These are phyloP conservation scores for Archips crataeganus DNA, from an alignment of 2,888 invertebrate species.

Conservation along the genomic window DNA sequence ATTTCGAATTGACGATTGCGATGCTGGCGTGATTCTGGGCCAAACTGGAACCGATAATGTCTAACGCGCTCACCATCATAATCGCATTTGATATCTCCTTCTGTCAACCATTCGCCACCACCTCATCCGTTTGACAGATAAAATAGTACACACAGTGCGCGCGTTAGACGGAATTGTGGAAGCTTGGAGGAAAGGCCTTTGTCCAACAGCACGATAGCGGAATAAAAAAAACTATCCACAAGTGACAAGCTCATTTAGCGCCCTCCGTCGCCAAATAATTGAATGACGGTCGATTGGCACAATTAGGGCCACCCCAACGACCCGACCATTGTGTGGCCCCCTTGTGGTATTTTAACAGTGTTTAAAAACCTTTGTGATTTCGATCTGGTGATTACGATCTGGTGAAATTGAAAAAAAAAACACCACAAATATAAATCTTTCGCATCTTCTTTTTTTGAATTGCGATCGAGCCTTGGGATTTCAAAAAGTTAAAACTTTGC, in stretches of 20 bases:
- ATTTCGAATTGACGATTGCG: too few relatives aligned
- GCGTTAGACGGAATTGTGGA: background rate
- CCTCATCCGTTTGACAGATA: too few relatives aligned
- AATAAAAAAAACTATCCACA: background rate
- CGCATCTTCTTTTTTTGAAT: background rate
- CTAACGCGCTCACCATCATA: too few relatives aligned
- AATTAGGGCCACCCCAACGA: constrained; percentile 35
- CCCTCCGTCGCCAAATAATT: constrained; percentile 37
- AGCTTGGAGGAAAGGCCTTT: background rate
- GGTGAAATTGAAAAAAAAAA: background rate
- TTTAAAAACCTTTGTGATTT: constrained; percentile 9
- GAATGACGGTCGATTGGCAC: constrained; percentile 37
- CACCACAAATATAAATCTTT: background rate
- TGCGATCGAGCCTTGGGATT: too few relatives aligned
- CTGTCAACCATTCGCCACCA: too few relatives aligned
- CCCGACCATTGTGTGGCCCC: constrained; percentile 57
- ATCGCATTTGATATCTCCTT: too few relatives aligned
- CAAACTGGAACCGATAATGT: too few relatives aligned
- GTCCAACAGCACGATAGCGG: background rate
- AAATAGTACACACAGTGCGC: too few relatives aligned
- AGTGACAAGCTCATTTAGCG: constrained; percentile 23
- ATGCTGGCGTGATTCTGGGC: too few relatives aligned
- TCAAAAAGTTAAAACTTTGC: too few relatives aligned
- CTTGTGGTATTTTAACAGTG: constrained; percentile 41
- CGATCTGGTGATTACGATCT: background rate